Percentiles rank a stretch among this genome's conserved stretches.
phyloP scores from a whole-genome alignment of 2,797 vertebrate species.

The Trematomus bernacchii region DNA sequence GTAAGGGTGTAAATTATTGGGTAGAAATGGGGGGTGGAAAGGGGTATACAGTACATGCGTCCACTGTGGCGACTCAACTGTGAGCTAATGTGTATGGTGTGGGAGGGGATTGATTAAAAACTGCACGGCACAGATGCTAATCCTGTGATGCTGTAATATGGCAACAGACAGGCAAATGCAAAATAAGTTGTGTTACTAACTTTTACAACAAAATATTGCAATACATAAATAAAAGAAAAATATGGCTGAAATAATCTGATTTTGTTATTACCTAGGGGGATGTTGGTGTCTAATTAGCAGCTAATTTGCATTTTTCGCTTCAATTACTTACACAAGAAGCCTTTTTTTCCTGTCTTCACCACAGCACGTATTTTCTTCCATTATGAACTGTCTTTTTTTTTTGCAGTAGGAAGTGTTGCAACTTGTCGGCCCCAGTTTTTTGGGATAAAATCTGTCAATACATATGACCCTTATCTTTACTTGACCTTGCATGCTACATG shows the following conservation, averaged over 20 bases:
- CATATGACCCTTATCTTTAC: neutral
- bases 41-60: neutral
- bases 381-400: neutral
- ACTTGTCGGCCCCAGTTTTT: neutral
- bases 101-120: conserved; percentile 5
- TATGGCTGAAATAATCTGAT: neutral
- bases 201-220: neutral
- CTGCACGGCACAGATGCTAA: conserved; percentile 11
- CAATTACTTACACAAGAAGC: neutral
- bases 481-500: conserved; percentile 27
- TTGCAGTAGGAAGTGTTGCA: neutral
- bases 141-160: neutral
- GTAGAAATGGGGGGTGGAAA: neutral
- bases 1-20: conserved; percentile 35
- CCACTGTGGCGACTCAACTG: conserved; percentile 9
- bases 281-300: neutral
- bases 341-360: neutral
- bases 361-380: neutral
- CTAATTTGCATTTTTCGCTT: conserved; percentile 14
- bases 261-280: neutral
- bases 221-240: neutral
- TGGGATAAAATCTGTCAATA: neutral
- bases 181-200: neutral
- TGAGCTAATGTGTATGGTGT: conserved; percentile 1
- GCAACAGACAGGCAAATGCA: neutral